Conservation (phyloP, 2,888 invertebrate species). For the Zonitis immaculata region DNA sequence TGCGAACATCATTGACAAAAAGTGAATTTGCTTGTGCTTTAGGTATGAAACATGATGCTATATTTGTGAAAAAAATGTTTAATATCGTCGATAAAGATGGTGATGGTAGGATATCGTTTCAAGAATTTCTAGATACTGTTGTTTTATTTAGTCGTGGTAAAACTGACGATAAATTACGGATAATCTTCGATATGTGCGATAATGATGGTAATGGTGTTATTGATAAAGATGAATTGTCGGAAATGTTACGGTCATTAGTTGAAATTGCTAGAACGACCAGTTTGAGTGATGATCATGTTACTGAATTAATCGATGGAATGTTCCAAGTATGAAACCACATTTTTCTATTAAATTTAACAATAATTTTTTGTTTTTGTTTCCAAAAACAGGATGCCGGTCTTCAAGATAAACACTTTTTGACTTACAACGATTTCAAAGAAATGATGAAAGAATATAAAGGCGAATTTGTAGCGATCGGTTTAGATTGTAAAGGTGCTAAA, state of each 20-base stretch:
- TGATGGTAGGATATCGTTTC: constrained; percentile 83
- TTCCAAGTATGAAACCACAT: constrained; percentile 64
- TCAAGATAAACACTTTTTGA: constrained; percentile 83
- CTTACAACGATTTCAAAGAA: constrained; percentile 86
- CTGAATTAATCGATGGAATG: constrained; percentile 91
- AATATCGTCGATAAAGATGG: constrained; percentile 94
- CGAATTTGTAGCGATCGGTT: constrained; percentile 89
- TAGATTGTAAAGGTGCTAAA: constrained; percentile 93
- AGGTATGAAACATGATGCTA: constrained; percentile 91
- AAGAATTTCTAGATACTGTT: constrained; percentile 92
- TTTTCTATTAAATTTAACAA: too few species aligned
- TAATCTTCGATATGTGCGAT: constrained; percentile 97
- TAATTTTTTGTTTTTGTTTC: not conserved
- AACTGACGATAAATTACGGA: constrained; percentile 87
- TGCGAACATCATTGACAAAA: constrained; percentile 87
- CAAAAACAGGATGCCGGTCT: constrained; percentile 86
- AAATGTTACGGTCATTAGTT: constrained; percentile 88
- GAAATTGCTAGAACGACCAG: constrained; percentile 92
- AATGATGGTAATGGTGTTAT: constrained; percentile 92
- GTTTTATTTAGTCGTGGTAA: constrained; percentile 87
- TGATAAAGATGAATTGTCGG: constrained; percentile 87
- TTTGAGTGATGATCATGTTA: constrained; percentile 83
- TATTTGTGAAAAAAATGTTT: constrained; percentile 96
- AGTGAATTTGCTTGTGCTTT: constrained; percentile 91
- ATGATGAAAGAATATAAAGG: constrained; percentile 98